Evolutionary conservation across 2,888 invertebrate species (phyloP), one percentile per base, ranked within the genome.

Genomic region (Drosophila aldrichi): DNA sequence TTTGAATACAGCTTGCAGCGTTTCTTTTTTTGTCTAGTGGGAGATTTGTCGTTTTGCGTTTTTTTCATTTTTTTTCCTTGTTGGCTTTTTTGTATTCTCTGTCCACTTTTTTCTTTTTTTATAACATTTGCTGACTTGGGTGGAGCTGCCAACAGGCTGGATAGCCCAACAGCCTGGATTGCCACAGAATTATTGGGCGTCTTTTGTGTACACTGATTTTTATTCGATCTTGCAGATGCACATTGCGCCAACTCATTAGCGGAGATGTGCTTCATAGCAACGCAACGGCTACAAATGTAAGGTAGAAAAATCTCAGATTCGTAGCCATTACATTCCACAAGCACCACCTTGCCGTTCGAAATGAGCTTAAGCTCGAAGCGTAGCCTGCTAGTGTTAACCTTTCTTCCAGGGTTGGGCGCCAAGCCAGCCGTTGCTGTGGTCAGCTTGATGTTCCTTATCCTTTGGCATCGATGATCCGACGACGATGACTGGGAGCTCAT

Each of bases 251-350:
- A 40, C 25, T 77, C 70, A 14, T 34, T 55, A 41, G 81, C 81
- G 20, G 71, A 70, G 36, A 82, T 69, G 52, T 81, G 81, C 64
- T 85, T 80, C 83, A 85, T 75, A 64, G 68, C 55, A 64, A 82
- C 38, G 70, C 54, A 80, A 65, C 40, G 73, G 54, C 65, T 72
- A 70, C 5, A 60, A 67, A 82, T 69, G 29, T 74, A 72, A 62
- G 82, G 85, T 2, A 82, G 40, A 48, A 85, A 82, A 51, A 82
- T 85, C 69, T 82, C 82, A 70, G 86, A 85, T 66, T 82, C 80
- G 34, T 66, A 77, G 66, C 80, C 85, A 60, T 73, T 74, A 56
- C 72, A 82, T 69, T 82, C 80, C 55, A 59, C 82, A 41, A 82
- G 82, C 52, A 82, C 74, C 40, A 82, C 74, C 44, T 77, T 77